phyloP scores from a whole-genome alignment of 2,797 vertebrate species.

The Novumbra hubbsi region DNA sequence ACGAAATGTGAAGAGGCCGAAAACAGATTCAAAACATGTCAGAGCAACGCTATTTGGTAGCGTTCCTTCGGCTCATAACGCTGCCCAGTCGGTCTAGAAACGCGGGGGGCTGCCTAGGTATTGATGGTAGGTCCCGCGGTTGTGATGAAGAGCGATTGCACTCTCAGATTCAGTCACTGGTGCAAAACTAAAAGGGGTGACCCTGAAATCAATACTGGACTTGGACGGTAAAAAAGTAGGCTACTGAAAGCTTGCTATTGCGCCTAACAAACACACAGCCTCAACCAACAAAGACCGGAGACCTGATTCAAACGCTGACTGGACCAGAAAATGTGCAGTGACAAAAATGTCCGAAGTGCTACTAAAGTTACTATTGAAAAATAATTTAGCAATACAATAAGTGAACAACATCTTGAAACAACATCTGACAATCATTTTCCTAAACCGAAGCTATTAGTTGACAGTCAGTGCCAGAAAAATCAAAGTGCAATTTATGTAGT shows the following conservation, averaged over 20 bases:
- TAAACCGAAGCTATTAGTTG: background rate
- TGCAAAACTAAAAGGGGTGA: background rate
- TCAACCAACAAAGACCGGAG: background rate
- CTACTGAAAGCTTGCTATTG: background rate
- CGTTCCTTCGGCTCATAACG: background rate
- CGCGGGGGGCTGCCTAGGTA: background rate
- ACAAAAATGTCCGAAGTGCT: background rate
- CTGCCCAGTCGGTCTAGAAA: background rate
- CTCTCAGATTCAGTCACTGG: conserved; percentile 1
- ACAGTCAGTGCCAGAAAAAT: too few species aligned
- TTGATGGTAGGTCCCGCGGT: background rate
- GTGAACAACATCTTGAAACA: too few species aligned
- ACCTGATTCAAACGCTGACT: background rate
- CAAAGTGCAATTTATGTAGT: background rate
- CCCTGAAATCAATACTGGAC: conserved; percentile 9
- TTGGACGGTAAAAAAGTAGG: background rate
- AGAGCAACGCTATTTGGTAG: background rate
- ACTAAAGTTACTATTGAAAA: background rate
- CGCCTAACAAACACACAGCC: background rate
- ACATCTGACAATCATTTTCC: background rate
- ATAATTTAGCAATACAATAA: too few species aligned
- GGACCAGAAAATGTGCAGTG: background rate
- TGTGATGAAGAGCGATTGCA: background rate
- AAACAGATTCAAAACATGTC: conserved; percentile 5
- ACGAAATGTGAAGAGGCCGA: background rate